Conservation (phyloP, 1,140 invertebrate species). For the Venustaconcha ellipsiformis region DNA sequence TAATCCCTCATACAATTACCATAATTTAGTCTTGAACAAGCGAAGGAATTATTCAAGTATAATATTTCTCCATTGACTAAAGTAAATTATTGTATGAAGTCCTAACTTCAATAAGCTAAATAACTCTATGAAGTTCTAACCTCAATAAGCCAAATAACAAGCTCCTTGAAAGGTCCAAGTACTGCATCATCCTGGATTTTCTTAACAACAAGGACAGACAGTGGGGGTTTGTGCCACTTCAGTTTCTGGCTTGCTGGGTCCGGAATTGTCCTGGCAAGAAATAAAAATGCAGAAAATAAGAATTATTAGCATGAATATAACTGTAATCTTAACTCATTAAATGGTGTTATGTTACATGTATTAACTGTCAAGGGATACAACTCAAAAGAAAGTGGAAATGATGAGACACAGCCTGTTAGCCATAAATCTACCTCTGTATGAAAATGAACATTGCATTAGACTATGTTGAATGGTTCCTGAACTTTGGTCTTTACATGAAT, state of each 20-base stretch:
- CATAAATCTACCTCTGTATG: too few relatives aligned
- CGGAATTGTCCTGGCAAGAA: conserved; percentile 88
- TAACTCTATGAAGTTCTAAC: conserved; percentile 71
- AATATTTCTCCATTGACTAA: neutral
- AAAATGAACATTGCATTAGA: too few relatives aligned
- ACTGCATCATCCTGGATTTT: conserved; percentile 93
- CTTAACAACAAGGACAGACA: conserved; percentile 95
- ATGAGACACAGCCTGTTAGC: too few relatives aligned
- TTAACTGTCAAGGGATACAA: too few relatives aligned
- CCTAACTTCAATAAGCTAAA: neutral
- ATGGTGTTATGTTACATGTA: too few relatives aligned
- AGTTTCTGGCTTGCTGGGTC: conserved; percentile 95
- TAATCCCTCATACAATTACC: neutral
- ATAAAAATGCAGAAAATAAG: neutral
- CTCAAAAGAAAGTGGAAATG: too few relatives aligned
- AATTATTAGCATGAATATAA: too few relatives aligned
- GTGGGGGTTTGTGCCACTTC: conserved; percentile 96
- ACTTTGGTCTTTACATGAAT: too few relatives aligned
- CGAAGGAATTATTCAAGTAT: neutral
- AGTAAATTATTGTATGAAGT: neutral
- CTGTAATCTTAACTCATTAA: too few relatives aligned
- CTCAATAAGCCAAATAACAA: conserved; percentile 94
- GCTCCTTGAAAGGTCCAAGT: conserved; percentile 88
- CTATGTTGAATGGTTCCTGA: too few relatives aligned
- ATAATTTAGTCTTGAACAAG: neutral